These are phyloP conservation scores for Eidolon helvum DNA, from an alignment of 2,113 vertebrate species.

Conservation along the genomic window DNA sequence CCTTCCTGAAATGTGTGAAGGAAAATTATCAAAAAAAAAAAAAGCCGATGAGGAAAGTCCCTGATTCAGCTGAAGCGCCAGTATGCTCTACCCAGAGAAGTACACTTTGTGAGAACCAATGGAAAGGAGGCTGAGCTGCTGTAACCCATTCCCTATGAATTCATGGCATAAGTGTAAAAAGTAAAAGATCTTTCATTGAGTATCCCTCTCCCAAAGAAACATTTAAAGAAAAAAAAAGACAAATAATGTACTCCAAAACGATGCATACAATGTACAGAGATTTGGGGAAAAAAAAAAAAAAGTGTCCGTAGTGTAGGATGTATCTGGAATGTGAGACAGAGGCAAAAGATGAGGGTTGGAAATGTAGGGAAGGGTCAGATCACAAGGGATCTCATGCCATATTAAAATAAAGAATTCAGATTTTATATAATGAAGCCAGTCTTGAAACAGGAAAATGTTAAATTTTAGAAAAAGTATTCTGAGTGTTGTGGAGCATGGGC, in stretches of 20 bases:
- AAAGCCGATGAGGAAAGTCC: no score
- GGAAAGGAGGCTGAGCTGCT: no score
- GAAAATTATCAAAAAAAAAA: no score
- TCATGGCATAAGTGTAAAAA: no score
- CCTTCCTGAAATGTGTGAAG: no score
- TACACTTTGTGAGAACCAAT: no score
- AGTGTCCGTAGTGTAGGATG: background rate
- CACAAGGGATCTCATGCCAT: background rate
- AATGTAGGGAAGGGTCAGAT: background rate
- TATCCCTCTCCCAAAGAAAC: no score
- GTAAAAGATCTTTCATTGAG: no score
- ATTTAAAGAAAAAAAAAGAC: no score
- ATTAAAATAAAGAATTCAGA: slow-evolving; percentile 32
- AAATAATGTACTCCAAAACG: background rate
- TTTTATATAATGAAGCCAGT: slow-evolving; percentile 33
- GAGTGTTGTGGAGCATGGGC: background rate
- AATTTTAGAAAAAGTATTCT: slow-evolving; percentile 26
- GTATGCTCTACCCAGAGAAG: no score
- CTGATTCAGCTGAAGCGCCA: no score
- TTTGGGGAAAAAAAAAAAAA: background rate
- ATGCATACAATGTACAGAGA: background rate
- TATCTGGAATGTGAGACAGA: background rate
- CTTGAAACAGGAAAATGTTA: background rate
- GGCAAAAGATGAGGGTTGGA: slow-evolving; percentile 22
- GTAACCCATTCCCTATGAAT: no score